Evolutionary conservation across 2,797 vertebrate genomes (phyloP).

Genomic region (Zalophus californianus): DNA sequence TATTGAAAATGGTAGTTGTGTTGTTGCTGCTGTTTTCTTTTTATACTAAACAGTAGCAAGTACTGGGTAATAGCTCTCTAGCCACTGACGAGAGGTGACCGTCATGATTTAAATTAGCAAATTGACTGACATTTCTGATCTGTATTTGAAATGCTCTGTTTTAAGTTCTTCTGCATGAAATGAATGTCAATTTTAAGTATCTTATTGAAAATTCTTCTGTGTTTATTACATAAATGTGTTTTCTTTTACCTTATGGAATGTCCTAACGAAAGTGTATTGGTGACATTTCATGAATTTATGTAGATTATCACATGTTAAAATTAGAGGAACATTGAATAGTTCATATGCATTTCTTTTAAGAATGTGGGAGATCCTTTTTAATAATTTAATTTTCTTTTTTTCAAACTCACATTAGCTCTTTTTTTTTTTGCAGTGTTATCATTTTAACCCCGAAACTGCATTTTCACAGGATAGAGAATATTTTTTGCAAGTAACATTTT

Average conservation of each 20-base stretch:
- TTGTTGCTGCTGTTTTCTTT: neutral
- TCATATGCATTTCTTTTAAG: slow-evolving; percentile 74
- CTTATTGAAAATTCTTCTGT: neutral
- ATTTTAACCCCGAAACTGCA: slow-evolving; percentile 82
- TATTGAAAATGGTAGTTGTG: neutral
- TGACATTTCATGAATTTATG: neutral
- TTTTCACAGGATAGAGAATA: slow-evolving; percentile 73
- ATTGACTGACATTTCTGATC: neutral
- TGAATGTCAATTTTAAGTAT: neutral
- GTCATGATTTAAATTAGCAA: neutral
- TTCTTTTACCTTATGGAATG: neutral
- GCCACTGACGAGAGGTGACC: accelerated
- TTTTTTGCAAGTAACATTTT: slow-evolving; percentile 84
- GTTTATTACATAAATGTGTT: neutral
- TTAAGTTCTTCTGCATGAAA: neutral
- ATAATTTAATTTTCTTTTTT: slow-evolving; percentile 78
- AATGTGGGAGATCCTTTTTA: slow-evolving; percentile 73
- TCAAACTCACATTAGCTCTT: slow-evolving; percentile 78
- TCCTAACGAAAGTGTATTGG: neutral
- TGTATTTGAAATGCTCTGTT: neutral
- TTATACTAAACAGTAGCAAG: accelerated
- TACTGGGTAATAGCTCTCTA: accelerated
- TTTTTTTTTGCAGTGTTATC: slow-evolving; percentile 76
- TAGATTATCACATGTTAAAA: neutral
- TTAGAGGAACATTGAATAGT: neutral